Base-by-base conservation (phyloP, 2,113 vertebrate genomes). In the Rhynchopsitta pachyrhyncha region DNA sequence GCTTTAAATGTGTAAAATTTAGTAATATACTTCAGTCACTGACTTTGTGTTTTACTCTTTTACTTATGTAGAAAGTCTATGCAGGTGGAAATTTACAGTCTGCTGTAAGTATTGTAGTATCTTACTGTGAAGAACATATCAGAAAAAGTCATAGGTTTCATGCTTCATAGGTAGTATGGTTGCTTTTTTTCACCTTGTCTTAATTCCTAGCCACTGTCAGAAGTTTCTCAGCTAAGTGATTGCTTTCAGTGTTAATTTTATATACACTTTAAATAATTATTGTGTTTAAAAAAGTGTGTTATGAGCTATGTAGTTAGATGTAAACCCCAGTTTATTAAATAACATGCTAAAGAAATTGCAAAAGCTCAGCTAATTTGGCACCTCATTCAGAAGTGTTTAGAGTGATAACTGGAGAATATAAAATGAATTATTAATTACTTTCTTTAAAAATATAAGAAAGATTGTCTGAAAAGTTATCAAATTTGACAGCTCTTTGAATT, bases 181-280 rank as follows among this genome's bases (percentile, higher is more conserved):
- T 84, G 20, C 44, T 67, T 49, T 70, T 82, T 50, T 82, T 62
- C 17, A 35, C 31, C 4, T 66, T 87, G 24, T 46, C 39, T 33
- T 71, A 16, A 46, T 64, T 82, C 46, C 42, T 71, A 82, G 11
- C 29, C 17, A 49, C 12, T 60, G 35, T 90, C 74, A 52, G 6
- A 69, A 35, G 50, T 82, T 67, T 49, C 24, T 81, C 57, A 68
- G 29, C 39, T 42, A 41, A 88, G 57, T 79, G 68, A 29, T 46
- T 63, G 44, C 79, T 92, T 93, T 79, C 44, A 77, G 33, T n/a
- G 44, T 69, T 68, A 29, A 42, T 84, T 74, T 93, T 89, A 24
- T 33, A 23, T 35, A 18, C 11, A 9, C 27, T 52, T 83, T 8
- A 64, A 68, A 11, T 82, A 73, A 37, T 76, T 29, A 57, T 5